Conservation (phyloP, 2,888 invertebrate species). For the Stenodera caucasica region DNA sequence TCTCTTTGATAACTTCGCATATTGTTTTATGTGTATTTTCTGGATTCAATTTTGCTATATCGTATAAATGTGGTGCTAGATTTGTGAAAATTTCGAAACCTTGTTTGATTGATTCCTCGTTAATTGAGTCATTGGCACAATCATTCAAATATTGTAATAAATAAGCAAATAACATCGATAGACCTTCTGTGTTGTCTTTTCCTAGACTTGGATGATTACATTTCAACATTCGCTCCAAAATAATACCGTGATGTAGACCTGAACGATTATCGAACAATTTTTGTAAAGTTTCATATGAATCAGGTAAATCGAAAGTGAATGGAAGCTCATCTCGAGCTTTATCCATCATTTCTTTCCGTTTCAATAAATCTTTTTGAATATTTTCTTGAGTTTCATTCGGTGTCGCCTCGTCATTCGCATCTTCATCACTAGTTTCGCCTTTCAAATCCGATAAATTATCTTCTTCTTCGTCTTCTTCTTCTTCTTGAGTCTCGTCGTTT, state of each 20-base stretch:
- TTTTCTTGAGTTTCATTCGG: constrained; percentile 25
- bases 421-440: constrained; percentile 49
- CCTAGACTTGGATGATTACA: constrained; percentile 83
- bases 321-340: constrained; percentile 57
- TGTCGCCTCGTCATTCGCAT: constrained; percentile 19
- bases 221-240: constrained; percentile 82
- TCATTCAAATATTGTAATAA: constrained; percentile 79
- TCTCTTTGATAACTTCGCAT: constrained; percentile 72
- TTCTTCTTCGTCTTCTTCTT: constrained; percentile 36
- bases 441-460: constrained; percentile 59
- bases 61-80: constrained; percentile 62
- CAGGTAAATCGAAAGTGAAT: constrained; percentile 63
- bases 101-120: constrained; percentile 54
- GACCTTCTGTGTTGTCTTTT: constrained; percentile 75
- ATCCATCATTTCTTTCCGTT: constrained; percentile 58
- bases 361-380: constrained; percentile 50
- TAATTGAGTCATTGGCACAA: constrained; percentile 56
- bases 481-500: constrained; percentile 39
- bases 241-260: constrained; percentile 67
- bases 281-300: constrained; percentile 65
- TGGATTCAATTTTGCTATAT: constrained; percentile 72
- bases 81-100: constrained; percentile 65
- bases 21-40: constrained; percentile 68
- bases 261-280: constrained; percentile 64
- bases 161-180: constrained; percentile 73